These are phyloP conservation scores for Solenopsis fugax DNA, from an alignment of 1,140 invertebrate species.

Conservation along the genomic window DNA sequence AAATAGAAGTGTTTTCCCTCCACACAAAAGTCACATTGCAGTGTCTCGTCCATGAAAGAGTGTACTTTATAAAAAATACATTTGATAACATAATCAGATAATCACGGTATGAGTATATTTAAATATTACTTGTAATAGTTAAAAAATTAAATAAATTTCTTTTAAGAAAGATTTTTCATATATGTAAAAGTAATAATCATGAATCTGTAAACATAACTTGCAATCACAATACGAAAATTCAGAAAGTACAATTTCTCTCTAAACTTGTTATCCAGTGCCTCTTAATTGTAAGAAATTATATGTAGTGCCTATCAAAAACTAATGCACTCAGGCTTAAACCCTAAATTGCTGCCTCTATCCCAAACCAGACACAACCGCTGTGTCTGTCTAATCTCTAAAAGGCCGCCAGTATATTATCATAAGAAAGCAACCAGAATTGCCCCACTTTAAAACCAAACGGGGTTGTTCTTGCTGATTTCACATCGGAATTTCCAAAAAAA, in stretches of 20 bases:
- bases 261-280: constrained; percentile 78
- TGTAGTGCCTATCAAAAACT: constrained; percentile 61
- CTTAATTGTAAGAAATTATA: constrained; percentile 68
- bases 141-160: not conserved
- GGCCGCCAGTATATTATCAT: constrained; percentile 76
- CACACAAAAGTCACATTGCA: too few species aligned
- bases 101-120: not conserved
- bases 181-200: not conserved
- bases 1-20: too few species aligned
- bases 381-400: constrained; percentile 83
- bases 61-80: not conserved
- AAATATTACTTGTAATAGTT: constrained; percentile 19
- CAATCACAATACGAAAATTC: not conserved
- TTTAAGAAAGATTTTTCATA: not conserved
- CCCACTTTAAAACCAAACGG: constrained; percentile 79
- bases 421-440: constrained; percentile 77
- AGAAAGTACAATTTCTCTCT: constrained; percentile 21
- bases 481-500: constrained; percentile 80
- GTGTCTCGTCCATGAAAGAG: too few species aligned
- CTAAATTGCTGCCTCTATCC: constrained; percentile 85
- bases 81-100: not conserved
- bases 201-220: constrained; percentile 1
- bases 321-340: constrained; percentile 84
- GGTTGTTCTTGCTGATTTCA: constrained; percentile 79
- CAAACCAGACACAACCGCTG: constrained; percentile 80